These are phyloP conservation scores for Vesta saturnalis DNA, from an alignment of 2,888 invertebrate species.

Conservation along the genomic window DNA sequence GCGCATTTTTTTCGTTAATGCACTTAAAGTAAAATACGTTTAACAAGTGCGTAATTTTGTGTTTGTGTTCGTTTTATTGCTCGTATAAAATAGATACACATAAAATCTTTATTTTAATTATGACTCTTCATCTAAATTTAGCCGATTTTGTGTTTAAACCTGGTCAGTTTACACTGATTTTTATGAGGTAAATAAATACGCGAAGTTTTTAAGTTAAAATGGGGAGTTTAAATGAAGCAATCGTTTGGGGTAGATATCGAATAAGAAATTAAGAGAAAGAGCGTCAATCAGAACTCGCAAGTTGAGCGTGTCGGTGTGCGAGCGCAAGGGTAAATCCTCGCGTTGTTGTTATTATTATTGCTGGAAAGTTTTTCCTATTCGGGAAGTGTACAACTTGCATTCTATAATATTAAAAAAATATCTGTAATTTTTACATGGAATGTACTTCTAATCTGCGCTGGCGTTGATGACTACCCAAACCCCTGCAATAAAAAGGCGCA, in stretches of 20 bases:
- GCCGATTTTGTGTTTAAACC: not conserved
- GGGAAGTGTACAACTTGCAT: slow-evolving; percentile 26
- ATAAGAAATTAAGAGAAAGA: slow-evolving; percentile 31
- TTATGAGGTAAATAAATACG: too few relatives aligned
- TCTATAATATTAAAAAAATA: slow-evolving; percentile 50
- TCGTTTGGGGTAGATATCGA: not conserved
- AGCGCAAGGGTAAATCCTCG: slow-evolving; percentile 34
- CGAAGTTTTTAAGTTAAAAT: too few relatives aligned
- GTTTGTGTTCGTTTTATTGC: slow-evolving; percentile 9
- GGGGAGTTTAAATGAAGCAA: slow-evolving; percentile 4
- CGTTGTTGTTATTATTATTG: too few relatives aligned
- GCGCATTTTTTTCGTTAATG: slow-evolving; percentile 13
- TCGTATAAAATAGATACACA: not conserved
- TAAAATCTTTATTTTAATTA: slow-evolving; percentile 14
- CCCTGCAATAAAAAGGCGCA: slow-evolving; percentile 53
- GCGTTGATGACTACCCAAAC: slow-evolving; percentile 71
- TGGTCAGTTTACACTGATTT: too few relatives aligned
- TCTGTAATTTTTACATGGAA: slow-evolving; percentile 62
- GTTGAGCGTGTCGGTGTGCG: slow-evolving; percentile 35
- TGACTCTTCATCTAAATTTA: slow-evolving; percentile 13
- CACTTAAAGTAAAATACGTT: slow-evolving; percentile 19
- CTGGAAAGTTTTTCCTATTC: slow-evolving; percentile 25
- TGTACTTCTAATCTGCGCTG: slow-evolving; percentile 69
- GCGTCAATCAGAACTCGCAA: slow-evolving; percentile 47
- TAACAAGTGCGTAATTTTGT: slow-evolving; percentile 20